Evolutionary conservation across 1,140 invertebrate species (phyloP).

Genomic region (Drosophila grimshawi): DNA sequence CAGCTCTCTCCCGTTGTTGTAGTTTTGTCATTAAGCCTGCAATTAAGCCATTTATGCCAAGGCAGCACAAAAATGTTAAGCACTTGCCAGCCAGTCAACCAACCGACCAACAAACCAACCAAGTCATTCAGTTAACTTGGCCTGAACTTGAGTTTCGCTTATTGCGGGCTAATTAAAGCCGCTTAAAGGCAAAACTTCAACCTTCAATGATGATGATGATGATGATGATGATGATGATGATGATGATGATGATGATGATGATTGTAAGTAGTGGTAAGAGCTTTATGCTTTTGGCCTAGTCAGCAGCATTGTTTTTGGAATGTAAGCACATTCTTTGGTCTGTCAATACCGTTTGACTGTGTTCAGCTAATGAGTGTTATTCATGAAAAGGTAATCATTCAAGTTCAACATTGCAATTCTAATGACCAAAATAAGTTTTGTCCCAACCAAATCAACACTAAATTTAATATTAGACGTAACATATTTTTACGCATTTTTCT

Average conservation of each 20-base stretch:
- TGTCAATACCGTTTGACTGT: slow-evolving; percentile 9
- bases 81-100: slow-evolving; percentile 30
- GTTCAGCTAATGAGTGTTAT: slow-evolving; percentile 34
- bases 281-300: slow-evolving; percentile 28
- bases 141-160: slow-evolving; percentile 23
- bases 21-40: slow-evolving; percentile 58
- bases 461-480: too few relatives aligned
- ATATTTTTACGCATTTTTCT: too few relatives aligned
- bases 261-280: slow-evolving; percentile 7
- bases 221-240: too few relatives aligned
- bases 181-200: slow-evolving; percentile 42
- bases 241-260: slow-evolving; percentile 29
- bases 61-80: slow-evolving; percentile 75
- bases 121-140: slow-evolving; percentile 10
- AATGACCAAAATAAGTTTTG: not conserved
- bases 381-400: slow-evolving; percentile 34
- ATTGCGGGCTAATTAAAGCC: slow-evolving; percentile 40
- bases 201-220: slow-evolving; percentile 5
- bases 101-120: not conserved
- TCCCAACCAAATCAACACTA: too few relatives aligned
- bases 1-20: slow-evolving; percentile 19
- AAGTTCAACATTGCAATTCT: slow-evolving; percentile 9
- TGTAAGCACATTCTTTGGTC: not conserved
- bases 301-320: slow-evolving; percentile 33
- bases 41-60: slow-evolving; percentile 79